Evolutionary conservation across 2,888 invertebrate species (phyloP).

Genomic region (Plagodis pulveraria): DNA sequence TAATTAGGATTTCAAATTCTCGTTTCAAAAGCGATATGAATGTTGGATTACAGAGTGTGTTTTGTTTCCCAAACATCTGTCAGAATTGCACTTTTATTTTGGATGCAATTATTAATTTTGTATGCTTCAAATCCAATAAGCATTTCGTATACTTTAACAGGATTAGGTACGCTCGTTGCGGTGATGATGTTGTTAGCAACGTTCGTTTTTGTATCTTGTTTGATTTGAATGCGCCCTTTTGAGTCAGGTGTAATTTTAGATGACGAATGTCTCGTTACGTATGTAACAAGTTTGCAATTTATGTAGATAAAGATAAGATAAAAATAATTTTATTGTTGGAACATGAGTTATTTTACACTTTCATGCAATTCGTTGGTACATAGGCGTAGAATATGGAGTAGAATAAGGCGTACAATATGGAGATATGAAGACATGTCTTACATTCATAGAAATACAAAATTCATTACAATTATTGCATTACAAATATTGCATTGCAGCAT

Average conservation of each 20-base stretch:
- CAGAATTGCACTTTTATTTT: slow-evolving; percentile 57
- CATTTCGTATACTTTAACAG: slow-evolving; percentile 55
- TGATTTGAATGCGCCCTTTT: slow-evolving; percentile 66
- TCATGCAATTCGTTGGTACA: too few species aligned
- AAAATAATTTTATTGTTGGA: too few species aligned
- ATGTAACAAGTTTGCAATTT: not conserved
- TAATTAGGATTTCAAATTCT: too few species aligned
- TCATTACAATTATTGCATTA: too few species aligned
- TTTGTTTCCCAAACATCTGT: slow-evolving; percentile 48
- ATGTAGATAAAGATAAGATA: too few species aligned
- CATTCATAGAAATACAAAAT: too few species aligned
- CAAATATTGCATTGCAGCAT: too few species aligned
- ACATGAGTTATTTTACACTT: too few species aligned
- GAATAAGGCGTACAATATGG: too few species aligned
- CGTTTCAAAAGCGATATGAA: too few species aligned
- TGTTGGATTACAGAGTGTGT: slow-evolving; percentile 11
- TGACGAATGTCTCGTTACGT: slow-evolving; percentile 12
- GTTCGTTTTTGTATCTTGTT: slow-evolving; percentile 63
- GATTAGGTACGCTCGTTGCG: slow-evolving; percentile 73
- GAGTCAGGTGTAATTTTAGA: slow-evolving; percentile 42
- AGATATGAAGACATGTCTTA: too few species aligned
- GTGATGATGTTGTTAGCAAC: slow-evolving; percentile 76
- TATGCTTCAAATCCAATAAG: slow-evolving; percentile 77
- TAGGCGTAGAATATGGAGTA: too few species aligned
- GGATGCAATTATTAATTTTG: slow-evolving; percentile 77